These are phyloP conservation scores for Pipistrellus kuhlii DNA, from an alignment of 2,797 vertebrate species.

Conservation along the genomic window DNA sequence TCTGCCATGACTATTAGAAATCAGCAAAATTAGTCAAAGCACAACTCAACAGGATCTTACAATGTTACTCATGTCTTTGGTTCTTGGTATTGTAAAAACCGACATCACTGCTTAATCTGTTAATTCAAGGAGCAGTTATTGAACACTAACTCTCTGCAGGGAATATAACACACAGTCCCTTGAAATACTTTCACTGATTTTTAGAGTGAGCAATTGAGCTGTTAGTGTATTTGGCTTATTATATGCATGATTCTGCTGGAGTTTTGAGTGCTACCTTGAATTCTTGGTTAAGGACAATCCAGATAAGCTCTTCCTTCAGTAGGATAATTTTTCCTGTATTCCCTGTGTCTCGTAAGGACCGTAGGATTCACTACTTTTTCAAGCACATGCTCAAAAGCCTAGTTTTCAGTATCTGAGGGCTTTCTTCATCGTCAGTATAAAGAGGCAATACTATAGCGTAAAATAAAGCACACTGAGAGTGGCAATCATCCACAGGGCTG, in stretches of 20 bases:
- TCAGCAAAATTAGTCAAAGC: background rate
- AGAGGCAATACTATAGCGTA: constrained; percentile 35
- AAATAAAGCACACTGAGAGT: constrained; percentile 77
- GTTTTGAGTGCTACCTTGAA: background rate
- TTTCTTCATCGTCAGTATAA: constrained; percentile 65
- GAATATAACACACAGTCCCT: constrained; percentile 15
- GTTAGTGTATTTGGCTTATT: constrained; percentile 64
- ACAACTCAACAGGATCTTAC: background rate
- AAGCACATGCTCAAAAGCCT: constrained; percentile 44
- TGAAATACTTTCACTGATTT: constrained; percentile 75
- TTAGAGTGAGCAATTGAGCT: constrained; percentile 50
- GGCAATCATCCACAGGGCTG: constrained; percentile 81
- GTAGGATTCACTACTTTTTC: background rate
- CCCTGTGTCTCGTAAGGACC: background rate
- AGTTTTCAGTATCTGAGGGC: background rate
- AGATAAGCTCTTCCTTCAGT: background rate
- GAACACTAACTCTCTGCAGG: constrained; percentile 33
- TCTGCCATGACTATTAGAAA: background rate
- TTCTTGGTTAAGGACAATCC: background rate
- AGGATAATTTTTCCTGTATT: background rate
- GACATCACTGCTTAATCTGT: constrained; percentile 16
- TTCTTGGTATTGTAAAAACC: constrained; percentile 32
- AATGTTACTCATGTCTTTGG: constrained; percentile 36
- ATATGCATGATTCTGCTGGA: background rate
- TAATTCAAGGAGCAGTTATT: constrained; percentile 48